Evolutionary conservation across 2,797 vertebrate genomes (phyloP), one percentile per base, ranked within the genome.

Genomic region (Malacoctenus gilli): DNA sequence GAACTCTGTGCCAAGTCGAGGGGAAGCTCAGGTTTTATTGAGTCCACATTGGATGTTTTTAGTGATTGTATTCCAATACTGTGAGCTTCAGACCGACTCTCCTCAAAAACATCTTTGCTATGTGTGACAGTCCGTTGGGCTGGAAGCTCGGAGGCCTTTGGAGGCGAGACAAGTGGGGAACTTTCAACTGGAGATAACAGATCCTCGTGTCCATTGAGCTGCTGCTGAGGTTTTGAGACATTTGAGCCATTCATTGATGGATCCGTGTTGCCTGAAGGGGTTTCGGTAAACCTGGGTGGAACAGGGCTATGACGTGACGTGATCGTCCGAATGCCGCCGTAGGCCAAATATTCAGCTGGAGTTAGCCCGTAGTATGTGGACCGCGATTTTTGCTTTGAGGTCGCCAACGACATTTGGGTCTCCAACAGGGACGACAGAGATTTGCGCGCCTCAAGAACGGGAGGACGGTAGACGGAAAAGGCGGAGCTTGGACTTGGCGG

Each of bases 321-420:
- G 1, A 34, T 35, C 25, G 65, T 77, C 60, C 75, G 86, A 48
- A 91, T 88, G 22, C 90, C 87, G 64, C 90, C 90, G 10, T 78
- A 82, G 63, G 91, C 89, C 60, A 35, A 68, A 72, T 91, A 91
- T 53, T 89, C 81, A 55, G 81, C 35, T 64, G 91, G 91, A 42
- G 88, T 91, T 37, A 92, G 83, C 20, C 91, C 92, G 13, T 91
- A 92, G 75, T 92, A 92, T 39, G 81, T 89, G 39, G 90, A 92
- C 35, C 66, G 69, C 4, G 88, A 79, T 78, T 80, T 85, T 20
- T 65, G 55, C 69, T 87, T 90, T 56, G 87, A 84, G 19, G 30
- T 44, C 3, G 34, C 66, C 36, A 85, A 55, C 20, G 82, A 68
- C 69, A 90, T 88, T 69, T 90, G 87, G 68, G 48, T 80, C 50